A percentile compares a stretch with the other conserved stretches of the same genome.
These are phyloP conservation scores for Bembecia ichneumoniformis DNA, from an alignment of 2,888 invertebrate genomes.

Conservation along the genomic window DNA sequence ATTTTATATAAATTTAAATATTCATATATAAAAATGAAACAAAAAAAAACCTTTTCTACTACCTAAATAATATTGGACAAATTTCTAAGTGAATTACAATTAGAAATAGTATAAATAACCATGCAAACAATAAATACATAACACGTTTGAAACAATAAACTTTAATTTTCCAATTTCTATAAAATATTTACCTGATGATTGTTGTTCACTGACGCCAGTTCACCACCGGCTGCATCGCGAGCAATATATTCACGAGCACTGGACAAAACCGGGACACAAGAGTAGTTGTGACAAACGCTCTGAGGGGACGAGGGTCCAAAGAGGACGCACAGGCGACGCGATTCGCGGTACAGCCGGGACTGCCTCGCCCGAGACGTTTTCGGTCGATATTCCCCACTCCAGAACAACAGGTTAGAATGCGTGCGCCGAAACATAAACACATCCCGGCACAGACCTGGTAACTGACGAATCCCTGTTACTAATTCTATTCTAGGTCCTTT, in stretches of 20 bases:
- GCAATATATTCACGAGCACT: constrained; percentile 18
- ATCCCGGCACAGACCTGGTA: neutral
- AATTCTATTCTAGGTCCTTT: too few species aligned
- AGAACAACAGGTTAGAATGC: constrained; percentile 59
- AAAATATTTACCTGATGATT: constrained; percentile 10
- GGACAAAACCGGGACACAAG: neutral
- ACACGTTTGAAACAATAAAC: too few species aligned
- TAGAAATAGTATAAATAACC: too few species aligned
- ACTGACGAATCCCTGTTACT: too few species aligned
- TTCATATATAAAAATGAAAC: too few species aligned
- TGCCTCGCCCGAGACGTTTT: constrained; percentile 27
- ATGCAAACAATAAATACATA: too few species aligned
- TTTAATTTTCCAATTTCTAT: neutral
- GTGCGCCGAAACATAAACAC: constrained; percentile 44
- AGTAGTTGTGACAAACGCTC: constrained; percentile 1
- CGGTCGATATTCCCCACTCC: constrained; percentile 43
- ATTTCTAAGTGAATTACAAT: too few species aligned
- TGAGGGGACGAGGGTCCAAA: constrained; percentile 14
- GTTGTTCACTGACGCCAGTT: constrained; percentile 40
- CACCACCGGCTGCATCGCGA: constrained; percentile 46
- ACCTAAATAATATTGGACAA: too few species aligned
- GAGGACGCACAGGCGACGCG: constrained; percentile 7
- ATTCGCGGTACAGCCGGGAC: constrained; percentile 29
- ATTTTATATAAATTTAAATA: too few species aligned
- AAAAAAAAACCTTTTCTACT: too few species aligned